These are phyloP conservation scores for Crotalus viridis DNA, from an alignment of 2,113 vertebrate genomes.

Conservation along the genomic window DNA sequence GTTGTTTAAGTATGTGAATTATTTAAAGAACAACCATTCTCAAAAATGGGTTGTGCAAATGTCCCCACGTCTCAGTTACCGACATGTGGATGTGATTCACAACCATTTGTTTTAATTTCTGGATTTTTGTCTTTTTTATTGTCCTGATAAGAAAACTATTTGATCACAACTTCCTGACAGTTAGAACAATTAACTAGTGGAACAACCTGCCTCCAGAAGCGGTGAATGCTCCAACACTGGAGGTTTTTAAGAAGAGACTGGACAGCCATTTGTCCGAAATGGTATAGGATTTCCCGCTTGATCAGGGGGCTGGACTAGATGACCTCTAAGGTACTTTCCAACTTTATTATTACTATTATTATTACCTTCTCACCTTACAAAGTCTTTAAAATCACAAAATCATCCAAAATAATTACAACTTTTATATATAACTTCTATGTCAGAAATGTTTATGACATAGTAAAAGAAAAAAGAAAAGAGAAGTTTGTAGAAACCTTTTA, in stretches of 20 bases:
- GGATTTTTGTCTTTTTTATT: conserved; percentile 12
- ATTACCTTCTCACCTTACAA: not conserved
- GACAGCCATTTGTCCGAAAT: too few species aligned
- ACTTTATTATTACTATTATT: too few species aligned
- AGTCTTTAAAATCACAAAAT: not conserved
- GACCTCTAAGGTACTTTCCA: too few species aligned
- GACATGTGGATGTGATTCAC: not conserved
- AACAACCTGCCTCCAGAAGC: too few species aligned
- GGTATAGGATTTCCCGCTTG: too few species aligned
- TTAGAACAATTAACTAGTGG: too few species aligned
- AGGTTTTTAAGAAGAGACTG: too few species aligned
- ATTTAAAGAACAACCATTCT: conserved; percentile 8
- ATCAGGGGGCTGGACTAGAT: too few species aligned
- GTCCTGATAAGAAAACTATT: conserved; percentile 21
- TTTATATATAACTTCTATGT: not conserved
- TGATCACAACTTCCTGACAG: not conserved
- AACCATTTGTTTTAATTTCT: conserved; percentile 46
- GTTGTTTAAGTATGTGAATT: not conserved
- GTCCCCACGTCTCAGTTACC: conserved; percentile 11
- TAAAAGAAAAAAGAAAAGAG: not conserved
- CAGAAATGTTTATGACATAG: conserved; percentile 35
- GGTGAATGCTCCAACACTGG: too few species aligned
- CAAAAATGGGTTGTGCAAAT: conserved; percentile 10
- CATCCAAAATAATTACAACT: conserved; percentile 42
- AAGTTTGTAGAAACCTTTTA: conserved; percentile 30